Conservation (phyloP, 2,113 vertebrate genomes). For the Periophthalmodon schlosseri region DNA sequence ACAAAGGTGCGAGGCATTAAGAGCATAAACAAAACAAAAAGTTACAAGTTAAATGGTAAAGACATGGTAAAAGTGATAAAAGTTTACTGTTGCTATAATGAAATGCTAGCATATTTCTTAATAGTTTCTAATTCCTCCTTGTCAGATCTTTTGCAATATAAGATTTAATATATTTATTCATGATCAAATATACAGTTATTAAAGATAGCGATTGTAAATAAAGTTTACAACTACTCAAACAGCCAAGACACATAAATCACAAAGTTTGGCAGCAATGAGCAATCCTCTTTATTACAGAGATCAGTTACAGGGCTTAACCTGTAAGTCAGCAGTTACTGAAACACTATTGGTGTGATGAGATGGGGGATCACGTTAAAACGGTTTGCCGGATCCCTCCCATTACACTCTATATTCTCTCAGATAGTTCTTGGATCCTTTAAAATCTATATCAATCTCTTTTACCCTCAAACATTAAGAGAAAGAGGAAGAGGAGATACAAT, state of each 20-base stretch:
- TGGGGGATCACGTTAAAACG: too few relatives aligned
- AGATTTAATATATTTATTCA: neutral
- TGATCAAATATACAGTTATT: neutral
- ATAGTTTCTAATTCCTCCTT: neutral
- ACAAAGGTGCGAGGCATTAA: neutral
- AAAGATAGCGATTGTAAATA: too few relatives aligned
- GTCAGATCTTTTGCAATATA: neutral
- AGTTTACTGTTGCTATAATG: neutral
- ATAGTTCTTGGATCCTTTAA: too few relatives aligned
- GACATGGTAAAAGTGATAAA: neutral
- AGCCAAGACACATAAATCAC: conserved; percentile 21
- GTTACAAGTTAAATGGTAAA: too few relatives aligned
- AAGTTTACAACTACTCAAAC: too few relatives aligned
- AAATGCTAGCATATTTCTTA: neutral
- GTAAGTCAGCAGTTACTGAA: too few relatives aligned
- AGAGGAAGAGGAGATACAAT: too few relatives aligned
- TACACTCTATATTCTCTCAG: too few relatives aligned
- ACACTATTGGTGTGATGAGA: too few relatives aligned
- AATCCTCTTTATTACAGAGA: neutral
- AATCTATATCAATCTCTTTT: too few relatives aligned
- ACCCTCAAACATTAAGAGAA: too few relatives aligned
- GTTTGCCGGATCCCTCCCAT: too few relatives aligned
- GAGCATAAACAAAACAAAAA: neutral
- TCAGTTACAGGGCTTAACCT: neutral
- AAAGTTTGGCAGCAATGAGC: neutral